Evolutionary conservation across 2,888 invertebrate species (phyloP), one percentile per base, ranked within the genome.

Genomic region (Hesperia comma): DNA sequence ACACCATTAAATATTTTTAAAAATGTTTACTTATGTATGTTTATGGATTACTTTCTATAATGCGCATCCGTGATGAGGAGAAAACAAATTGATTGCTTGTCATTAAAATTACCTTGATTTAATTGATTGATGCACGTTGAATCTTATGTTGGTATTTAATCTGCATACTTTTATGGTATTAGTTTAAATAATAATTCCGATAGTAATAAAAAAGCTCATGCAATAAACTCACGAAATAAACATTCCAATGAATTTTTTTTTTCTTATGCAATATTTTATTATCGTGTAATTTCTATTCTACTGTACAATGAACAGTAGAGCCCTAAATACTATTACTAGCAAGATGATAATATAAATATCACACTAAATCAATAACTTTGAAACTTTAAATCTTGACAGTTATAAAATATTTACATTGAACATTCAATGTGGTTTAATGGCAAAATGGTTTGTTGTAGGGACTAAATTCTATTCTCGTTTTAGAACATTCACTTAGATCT

Each of bases 321-420:
- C 41, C 12, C 12, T 64, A 41, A 46, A 19, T 51, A 49, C 26
- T 26, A 4, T 60, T 54, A 60, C 33, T 60, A 60, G 33, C 60
- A 40, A 49, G 41, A 62, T 62, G 17, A 26, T 17, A 57, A 26
- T 51, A 64, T 26, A 57, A 57, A 64, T 57, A 58, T 64, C 57
- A 58, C 57, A 64, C 53, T 40, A 51, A 41, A 66, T 66, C 51
- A 54, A 54, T 33, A 51, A 51, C 7, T 19, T 54, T 43, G 41
- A 53, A 66, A 54, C 40, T 57, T 54, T 61, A 19, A 12, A 21
- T 60, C 32, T 60, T 33, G 49, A 33, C 19, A 1, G 8, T 12
- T 49, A 26, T 33, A 61, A 49, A 61, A 37, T 61, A 51, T 61
- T 49, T 61, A 61, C 49, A 51, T n/a, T n/a, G n/a, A n/a, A n/a